Conservation (phyloP, 2,888 invertebrate genomes). For the Apamea crenata region DNA sequence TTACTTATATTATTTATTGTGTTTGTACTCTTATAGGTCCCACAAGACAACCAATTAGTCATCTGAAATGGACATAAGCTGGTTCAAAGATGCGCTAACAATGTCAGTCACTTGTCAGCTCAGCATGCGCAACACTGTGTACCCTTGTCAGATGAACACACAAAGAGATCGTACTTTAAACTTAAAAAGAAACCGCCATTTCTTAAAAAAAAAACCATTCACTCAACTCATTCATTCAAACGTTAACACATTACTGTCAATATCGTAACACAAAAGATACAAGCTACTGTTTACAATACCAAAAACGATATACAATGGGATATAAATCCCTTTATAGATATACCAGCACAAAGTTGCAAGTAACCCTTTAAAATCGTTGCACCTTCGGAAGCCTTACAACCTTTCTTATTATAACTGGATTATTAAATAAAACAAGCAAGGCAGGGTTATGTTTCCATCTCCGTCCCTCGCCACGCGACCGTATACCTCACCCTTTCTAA, state of each 20-base stretch:
- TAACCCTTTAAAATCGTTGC: constrained; percentile 66
- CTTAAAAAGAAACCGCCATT: constrained; percentile 7
- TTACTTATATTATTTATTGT: background rate
- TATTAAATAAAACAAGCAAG: constrained; percentile 76
- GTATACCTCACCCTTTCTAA: constrained; percentile 62
- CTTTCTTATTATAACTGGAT: constrained; percentile 82
- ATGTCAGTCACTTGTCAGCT: background rate
- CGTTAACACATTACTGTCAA: constrained; percentile 50
- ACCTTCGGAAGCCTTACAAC: constrained; percentile 71
- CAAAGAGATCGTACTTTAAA: background rate
- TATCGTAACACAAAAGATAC: constrained; percentile 38
- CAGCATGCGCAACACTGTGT: background rate
- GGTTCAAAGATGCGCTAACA: background rate
- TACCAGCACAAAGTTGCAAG: constrained; percentile 59
- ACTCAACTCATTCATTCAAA: constrained; percentile 37
- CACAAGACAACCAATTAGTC: background rate
- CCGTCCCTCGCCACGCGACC: constrained; percentile 83
- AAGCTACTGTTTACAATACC: constrained; percentile 48
- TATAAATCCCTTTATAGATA: constrained; percentile 52
- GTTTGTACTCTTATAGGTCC: rapidly evolving
- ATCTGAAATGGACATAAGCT: background rate
- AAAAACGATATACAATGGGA: constrained; percentile 45
- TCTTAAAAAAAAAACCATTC: constrained; percentile 17
- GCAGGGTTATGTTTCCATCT: constrained; percentile 62
- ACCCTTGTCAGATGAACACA: background rate